Evolutionary conservation across 1,140 invertebrate species (phyloP).

Genomic region (Aculops lycopersici): DNA sequence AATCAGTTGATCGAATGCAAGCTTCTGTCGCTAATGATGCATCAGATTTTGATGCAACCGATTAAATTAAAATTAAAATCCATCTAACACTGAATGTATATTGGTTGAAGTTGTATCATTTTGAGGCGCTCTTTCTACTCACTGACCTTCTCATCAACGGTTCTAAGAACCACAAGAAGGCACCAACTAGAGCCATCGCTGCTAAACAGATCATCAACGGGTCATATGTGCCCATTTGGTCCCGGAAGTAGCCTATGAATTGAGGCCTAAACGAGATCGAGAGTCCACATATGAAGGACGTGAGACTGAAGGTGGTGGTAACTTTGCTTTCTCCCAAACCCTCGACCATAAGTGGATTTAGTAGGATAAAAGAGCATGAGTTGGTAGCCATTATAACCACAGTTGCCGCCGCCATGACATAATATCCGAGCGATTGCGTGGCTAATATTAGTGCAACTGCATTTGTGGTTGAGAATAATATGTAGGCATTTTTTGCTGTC

Average conservation of each 20-base stretch:
- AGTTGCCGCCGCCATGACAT: constrained; percentile 5
- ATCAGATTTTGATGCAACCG: background rate
- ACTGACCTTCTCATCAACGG: too few relatives aligned
- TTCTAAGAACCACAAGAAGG: constrained; percentile 9
- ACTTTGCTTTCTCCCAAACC: constrained; percentile 7
- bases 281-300: constrained; percentile 5
- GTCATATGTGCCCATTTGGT: constrained; percentile 8
- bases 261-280: constrained; percentile 7
- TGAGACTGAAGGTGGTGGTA: constrained; percentile 8
- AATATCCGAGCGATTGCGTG: constrained; percentile 6
- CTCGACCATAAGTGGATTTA: constrained; percentile 9
- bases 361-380: too few relatives aligned
- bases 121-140: too few relatives aligned
- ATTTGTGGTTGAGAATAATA: too few relatives aligned
- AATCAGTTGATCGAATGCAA: background rate
- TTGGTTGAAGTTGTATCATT: too few relatives aligned
- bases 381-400: constrained; percentile 6
- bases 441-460: too few relatives aligned
- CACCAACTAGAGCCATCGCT: constrained; percentile 6
- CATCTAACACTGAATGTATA: too few relatives aligned
- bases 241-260: constrained; percentile 11
- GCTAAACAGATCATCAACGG: constrained; percentile 9
- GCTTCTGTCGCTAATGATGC: background rate
- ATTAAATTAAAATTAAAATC: background rate
- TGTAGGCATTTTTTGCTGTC: constrained; percentile 7